Percentiles rank a stretch among this genome's conserved stretches.
Evolutionary conservation across 2,888 invertebrate species (phyloP).

Genomic region (Nephrotoma flavescens): DNA sequence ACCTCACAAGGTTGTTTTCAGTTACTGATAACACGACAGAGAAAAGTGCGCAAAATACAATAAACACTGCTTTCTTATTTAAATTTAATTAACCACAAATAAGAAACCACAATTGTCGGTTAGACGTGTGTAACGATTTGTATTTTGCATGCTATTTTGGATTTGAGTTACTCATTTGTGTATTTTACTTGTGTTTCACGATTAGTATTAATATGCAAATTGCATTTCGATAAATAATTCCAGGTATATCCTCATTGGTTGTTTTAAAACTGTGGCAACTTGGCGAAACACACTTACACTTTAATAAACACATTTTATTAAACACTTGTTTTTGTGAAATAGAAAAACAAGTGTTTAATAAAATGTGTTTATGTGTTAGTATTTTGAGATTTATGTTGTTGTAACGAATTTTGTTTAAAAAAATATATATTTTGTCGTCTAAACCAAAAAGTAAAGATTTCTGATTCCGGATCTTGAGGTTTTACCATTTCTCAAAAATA

Average conservation of each 20-base stretch:
- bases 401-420: background rate
- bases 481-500: background rate
- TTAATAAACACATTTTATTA: too few species aligned
- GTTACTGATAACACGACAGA: background rate
- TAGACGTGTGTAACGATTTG: background rate
- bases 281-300: too few species aligned
- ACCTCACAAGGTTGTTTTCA: background rate
- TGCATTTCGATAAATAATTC: too few species aligned
- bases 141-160: background rate
- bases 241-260: too few species aligned
- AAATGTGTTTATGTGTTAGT: background rate
- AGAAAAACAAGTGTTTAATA: background rate
- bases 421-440: background rate
- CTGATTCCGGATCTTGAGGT: background rate
- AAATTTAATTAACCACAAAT: background rate
- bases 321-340: background rate
- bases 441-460: background rate
- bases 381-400: too few species aligned
- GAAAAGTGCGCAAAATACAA: background rate
- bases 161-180: background rate
- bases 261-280: too few species aligned
- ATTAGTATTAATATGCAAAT: background rate
- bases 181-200: background rate
- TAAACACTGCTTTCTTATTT: background rate
- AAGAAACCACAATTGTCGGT: background rate